These are phyloP conservation scores for Abrostola triplasia DNA, from an alignment of 2,888 invertebrate genomes.

Conservation along the genomic window DNA sequence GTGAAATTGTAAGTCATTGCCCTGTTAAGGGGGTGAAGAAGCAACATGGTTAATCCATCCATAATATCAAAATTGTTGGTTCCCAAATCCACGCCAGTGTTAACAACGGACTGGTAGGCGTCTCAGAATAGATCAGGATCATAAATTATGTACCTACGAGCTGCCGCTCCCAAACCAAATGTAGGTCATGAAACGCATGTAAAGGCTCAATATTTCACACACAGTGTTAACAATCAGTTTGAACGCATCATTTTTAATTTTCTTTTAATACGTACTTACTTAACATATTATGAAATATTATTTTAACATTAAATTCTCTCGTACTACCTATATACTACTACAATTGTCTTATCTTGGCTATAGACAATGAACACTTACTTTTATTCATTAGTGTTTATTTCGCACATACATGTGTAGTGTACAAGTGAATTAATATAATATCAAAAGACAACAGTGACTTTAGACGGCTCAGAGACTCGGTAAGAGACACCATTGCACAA, in stretches of 20 bases:
- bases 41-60: constrained; percentile 15
- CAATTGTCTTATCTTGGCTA: neutral
- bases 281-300: too few species aligned
- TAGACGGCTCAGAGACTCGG: constrained; percentile 9
- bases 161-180: constrained; percentile 61
- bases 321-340: too few species aligned
- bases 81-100: constrained; percentile 25
- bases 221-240: constrained; percentile 22
- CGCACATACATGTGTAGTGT: constrained; percentile 20
- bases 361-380: neutral
- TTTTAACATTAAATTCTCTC: too few species aligned
- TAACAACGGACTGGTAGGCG: constrained; percentile 38
- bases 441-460: constrained; percentile 37
- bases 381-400: neutral
- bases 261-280: neutral
- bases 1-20: neutral
- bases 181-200: constrained; percentile 61
- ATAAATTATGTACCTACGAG: constrained; percentile 68
- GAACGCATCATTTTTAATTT: constrained; percentile 14
- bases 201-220: constrained; percentile 40
- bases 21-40: neutral
- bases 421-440: constrained; percentile 37
- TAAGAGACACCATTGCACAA: constrained; percentile 33
- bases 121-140: constrained; percentile 59
- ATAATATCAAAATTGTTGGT: constrained; percentile 4